Conservation (phyloP, 2,797 vertebrate species). For the Okamejei kenojei region DNA sequence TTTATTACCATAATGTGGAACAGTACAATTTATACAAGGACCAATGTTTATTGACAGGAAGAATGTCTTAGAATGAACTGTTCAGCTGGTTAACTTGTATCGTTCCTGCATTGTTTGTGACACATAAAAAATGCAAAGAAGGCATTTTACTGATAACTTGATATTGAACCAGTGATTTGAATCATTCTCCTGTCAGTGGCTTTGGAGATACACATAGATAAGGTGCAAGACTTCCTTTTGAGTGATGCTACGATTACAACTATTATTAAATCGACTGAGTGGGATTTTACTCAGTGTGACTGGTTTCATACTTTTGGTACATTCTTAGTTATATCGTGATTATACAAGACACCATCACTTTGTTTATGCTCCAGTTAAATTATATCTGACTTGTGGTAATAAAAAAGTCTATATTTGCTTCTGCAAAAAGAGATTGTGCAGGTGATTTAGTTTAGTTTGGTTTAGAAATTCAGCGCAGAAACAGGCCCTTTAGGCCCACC, state of each 20-base stretch:
- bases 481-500: too few relatives aligned
- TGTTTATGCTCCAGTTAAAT: not conserved
- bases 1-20: not conserved
- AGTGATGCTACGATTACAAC: not conserved
- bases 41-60: not conserved
- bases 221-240: not conserved
- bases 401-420: not conserved
- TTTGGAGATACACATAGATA: not conserved
- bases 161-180: not conserved
- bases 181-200: not conserved
- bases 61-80: not conserved
- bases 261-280: conserved; percentile 11
- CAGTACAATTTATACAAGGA: not conserved
- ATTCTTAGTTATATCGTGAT: not conserved
- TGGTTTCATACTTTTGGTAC: not conserved
- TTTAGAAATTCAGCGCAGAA: too few relatives aligned
- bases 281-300: conserved; percentile 10
- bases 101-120: not conserved
- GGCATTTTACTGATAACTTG: not conserved
- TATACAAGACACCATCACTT: not conserved
- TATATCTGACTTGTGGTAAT: not conserved
- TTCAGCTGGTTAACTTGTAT: not conserved
- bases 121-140: conserved; percentile 16
- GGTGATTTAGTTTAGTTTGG: not conserved
- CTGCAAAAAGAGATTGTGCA: not conserved